These are phyloP conservation scores for Halyomorpha halys DNA, from an alignment of 1,140 invertebrate genomes.

Conservation along the genomic window DNA sequence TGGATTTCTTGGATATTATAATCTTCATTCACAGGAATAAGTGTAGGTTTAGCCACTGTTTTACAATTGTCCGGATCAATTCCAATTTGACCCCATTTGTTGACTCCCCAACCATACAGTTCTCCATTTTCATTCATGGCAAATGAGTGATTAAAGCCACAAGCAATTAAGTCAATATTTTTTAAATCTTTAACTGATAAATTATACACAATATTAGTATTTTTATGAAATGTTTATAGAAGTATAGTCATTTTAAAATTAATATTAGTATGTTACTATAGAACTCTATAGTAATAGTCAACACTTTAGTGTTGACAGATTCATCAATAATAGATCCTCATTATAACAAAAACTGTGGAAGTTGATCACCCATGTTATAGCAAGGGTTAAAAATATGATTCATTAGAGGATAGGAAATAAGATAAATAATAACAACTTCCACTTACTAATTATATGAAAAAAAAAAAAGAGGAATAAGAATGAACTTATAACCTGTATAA, in stretches of 20 bases:
- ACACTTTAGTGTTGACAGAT: not conserved
- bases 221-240: not conserved
- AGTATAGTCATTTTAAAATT: not conserved
- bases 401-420: too few relatives aligned
- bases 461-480: too few relatives aligned
- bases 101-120: slow-evolving; percentile 59
- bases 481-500: too few relatives aligned
- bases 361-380: too few relatives aligned
- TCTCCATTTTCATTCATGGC: slow-evolving; percentile 45
- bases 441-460: too few relatives aligned
- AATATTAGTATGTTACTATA: not conserved
- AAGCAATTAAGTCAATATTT: slow-evolving; percentile 46
- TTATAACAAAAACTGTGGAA: too few relatives aligned
- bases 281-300: too few relatives aligned
- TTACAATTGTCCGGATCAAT: slow-evolving; percentile 39
- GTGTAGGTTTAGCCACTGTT: slow-evolving; percentile 29
- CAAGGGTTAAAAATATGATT: too few relatives aligned
- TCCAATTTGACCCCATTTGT: slow-evolving; percentile 60
- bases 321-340: too few relatives aligned
- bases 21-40: slow-evolving; percentile 35
- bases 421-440: too few relatives aligned
- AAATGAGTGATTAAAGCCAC: slow-evolving; percentile 63
- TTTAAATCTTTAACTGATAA: slow-evolving; percentile 41
- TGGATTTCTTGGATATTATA: slow-evolving; percentile 37
- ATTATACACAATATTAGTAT: not conserved